Percentiles rank a stretch among this genome's conserved stretches.
Evolutionary conservation across 2,113 vertebrate genomes (phyloP).

Genomic region (Rhinoderma darwinii): DNA sequence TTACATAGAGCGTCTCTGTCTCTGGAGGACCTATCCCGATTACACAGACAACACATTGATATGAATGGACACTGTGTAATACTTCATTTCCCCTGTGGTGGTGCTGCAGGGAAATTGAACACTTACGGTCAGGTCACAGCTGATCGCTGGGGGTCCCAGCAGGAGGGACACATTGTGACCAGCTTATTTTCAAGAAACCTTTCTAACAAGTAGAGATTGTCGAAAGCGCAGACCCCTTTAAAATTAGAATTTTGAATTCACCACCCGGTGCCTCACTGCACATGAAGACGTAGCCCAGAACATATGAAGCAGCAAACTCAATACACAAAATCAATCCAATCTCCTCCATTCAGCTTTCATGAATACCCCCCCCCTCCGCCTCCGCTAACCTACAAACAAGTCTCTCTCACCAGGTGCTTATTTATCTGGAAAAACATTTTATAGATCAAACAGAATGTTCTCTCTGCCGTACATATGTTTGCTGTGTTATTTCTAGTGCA

Average conservation of each 20-base stretch:
- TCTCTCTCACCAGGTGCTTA: constrained; percentile 22
- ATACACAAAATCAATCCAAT: constrained; percentile 16
- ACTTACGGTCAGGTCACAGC: no score
- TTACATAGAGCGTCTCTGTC: no score
- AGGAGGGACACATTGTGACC: no score
- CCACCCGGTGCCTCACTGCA: not conserved
- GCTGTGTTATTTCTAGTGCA: not conserved
- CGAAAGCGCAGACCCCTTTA: no score
- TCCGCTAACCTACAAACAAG: not conserved
- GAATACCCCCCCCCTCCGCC: not conserved
- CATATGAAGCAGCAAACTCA: not conserved
- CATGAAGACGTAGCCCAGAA: not conserved
- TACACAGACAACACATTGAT: no score
- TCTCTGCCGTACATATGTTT: not conserved
- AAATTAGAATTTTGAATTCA: not conserved
- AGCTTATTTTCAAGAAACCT: no score
- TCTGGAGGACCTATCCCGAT: no score
- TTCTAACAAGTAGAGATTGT: no score
- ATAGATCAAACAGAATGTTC: constrained; percentile 32
- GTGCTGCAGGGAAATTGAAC: no score
- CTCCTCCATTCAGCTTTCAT: not conserved
- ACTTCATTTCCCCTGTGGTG: no score
- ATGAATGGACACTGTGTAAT: no score
- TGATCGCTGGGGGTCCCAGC: no score
- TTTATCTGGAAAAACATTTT: not conserved